Conservation (phyloP, 2,113 vertebrate species). For the Tachuris rubrigastra region DNA sequence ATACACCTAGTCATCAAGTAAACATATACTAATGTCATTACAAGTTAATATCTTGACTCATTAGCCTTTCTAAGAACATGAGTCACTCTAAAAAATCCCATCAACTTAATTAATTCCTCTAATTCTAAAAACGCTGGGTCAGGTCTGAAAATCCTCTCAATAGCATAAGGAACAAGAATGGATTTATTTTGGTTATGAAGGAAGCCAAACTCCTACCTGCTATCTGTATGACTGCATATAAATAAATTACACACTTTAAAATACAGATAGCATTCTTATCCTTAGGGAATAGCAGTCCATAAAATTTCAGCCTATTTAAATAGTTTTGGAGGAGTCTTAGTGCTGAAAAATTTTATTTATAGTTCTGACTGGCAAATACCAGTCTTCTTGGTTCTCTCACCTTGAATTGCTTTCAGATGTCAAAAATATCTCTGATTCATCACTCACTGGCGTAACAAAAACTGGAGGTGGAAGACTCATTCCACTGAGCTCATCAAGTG, state of each 20-base stretch:
- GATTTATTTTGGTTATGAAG: not conserved
- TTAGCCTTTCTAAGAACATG: conserved; percentile 22
- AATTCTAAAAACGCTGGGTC: not conserved
- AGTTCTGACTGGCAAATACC: conserved; percentile 28
- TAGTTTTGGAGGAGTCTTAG: not conserved
- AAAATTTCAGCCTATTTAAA: conserved; percentile 20
- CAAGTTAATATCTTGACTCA: not conserved
- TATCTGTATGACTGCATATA: not conserved
- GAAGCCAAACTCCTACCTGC: not conserved
- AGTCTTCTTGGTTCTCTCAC: conserved; percentile 20
- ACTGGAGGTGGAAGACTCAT: conserved; percentile 37
- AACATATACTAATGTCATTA: not conserved
- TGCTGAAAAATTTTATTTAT: conserved; percentile 43
- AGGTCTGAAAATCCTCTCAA: not conserved
- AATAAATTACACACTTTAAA: not conserved
- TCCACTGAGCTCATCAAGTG: conserved; percentile 10
- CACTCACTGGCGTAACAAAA: not conserved
- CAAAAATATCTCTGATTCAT: conserved; percentile 61
- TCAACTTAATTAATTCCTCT: not conserved
- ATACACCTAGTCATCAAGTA: not conserved
- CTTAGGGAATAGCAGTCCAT: not conserved
- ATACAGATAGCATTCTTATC: not conserved
- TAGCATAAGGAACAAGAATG: not conserved
- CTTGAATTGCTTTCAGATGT: conserved; percentile 44
- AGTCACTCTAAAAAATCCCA: not conserved